phyloP scores from a whole-genome alignment of 2,797 vertebrate species.

The Apodemus agrarius region DNA sequence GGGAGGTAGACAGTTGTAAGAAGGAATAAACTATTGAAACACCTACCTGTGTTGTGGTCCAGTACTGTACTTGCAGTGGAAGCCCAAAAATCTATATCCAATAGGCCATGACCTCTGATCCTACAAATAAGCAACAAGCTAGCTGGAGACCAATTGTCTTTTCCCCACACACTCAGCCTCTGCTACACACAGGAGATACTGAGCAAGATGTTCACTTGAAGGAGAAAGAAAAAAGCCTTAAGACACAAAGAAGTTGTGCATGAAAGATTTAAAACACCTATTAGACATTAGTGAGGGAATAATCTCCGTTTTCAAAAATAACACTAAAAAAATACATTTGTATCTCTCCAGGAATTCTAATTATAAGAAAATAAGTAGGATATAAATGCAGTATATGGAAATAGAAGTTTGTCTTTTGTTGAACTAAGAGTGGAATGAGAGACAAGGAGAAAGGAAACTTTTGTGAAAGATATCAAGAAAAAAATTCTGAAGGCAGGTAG shows the following conservation, averaged over 20 bases:
- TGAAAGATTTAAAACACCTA: not conserved
- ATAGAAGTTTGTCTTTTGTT: not conserved
- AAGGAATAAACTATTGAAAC: not conserved
- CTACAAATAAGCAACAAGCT: not conserved
- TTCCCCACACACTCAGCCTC: not conserved
- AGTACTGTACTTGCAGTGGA: rapidly evolving
- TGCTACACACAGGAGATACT: not conserved
- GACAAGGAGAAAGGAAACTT: not conserved
- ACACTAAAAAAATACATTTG: too few relatives aligned
- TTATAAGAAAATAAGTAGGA: not conserved
- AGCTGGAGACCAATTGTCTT: not conserved
- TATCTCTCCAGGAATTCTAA: not conserved
- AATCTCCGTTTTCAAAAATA: not conserved
- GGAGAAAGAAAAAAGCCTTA: not conserved
- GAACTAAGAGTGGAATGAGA: not conserved
- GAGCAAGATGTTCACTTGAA: not conserved
- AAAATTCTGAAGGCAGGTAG: too few relatives aligned
- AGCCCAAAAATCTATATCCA: not conserved
- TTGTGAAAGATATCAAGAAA: too few relatives aligned
- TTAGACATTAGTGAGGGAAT: not conserved
- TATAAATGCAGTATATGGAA: not conserved
- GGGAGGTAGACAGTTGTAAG: not conserved
- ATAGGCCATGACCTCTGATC: not conserved
- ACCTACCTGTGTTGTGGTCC: rapidly evolving
- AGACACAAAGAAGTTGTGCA: not conserved